A percentile compares a stretch with the other conserved stretches of the same genome.
These are phyloP conservation scores for Labeo rohita DNA, from an alignment of 2,113 vertebrate species.

Conservation along the genomic window DNA sequence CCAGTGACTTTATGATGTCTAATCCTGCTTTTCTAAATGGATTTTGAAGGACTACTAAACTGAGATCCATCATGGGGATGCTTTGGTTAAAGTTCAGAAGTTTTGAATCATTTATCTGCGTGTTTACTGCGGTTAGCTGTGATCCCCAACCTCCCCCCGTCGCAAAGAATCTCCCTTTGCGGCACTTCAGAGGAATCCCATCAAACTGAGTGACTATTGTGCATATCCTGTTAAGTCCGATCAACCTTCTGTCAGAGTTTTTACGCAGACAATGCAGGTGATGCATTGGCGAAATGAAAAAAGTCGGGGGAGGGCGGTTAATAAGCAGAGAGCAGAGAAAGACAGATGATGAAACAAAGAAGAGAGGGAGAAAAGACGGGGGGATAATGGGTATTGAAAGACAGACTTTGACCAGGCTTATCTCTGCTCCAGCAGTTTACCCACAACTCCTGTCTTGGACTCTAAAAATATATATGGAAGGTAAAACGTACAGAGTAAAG, in stretches of 20 bases:
- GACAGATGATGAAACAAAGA: conserved; percentile 81
- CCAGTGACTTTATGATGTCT: background rate
- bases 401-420: conserved; percentile 67
- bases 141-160: background rate
- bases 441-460: conserved; percentile 46
- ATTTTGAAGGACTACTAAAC: background rate
- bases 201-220: conserved; percentile 67
- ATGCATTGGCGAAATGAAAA: conserved; percentile 69
- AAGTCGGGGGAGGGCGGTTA: conserved; percentile 55
- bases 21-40: background rate
- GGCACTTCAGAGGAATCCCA: conserved; percentile 53
- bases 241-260: conserved; percentile 70
- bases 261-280: conserved; percentile 78
- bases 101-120: conserved; percentile 31
- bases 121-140: background rate
- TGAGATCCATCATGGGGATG: background rate
- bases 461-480: conserved; percentile 53
- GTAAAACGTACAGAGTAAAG: conserved; percentile 39
- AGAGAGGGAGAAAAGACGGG: conserved; percentile 49
- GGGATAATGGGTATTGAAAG: conserved; percentile 51
- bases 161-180: background rate
- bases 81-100: conserved; percentile 45
- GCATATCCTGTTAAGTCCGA: conserved; percentile 60
- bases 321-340: conserved; percentile 53
- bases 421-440: conserved; percentile 54